Evolutionary conservation across 2,888 invertebrate genomes (phyloP).

Genomic region (Platycheirus rosarum): DNA sequence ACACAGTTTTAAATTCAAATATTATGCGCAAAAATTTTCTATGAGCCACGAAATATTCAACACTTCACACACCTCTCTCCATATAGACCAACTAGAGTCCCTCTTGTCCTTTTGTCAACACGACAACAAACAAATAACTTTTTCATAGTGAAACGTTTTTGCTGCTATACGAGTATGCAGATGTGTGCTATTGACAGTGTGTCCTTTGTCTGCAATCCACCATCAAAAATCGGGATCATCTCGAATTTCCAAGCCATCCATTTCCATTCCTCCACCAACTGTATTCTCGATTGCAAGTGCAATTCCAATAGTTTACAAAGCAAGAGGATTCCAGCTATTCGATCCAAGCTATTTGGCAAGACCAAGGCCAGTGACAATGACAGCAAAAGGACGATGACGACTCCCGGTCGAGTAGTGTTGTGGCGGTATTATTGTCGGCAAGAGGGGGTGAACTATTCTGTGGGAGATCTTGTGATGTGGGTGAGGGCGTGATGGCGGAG

Average conservation of each 20-base stretch:
- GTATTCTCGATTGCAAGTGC: conserved; percentile 3
- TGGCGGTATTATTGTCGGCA: too few relatives aligned
- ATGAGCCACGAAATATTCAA: too few relatives aligned
- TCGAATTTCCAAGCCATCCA: conserved; percentile 15
- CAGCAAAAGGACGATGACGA: conserved; percentile 57
- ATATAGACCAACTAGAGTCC: too few relatives aligned
- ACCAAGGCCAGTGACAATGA: too few relatives aligned
- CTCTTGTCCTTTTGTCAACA: conserved; percentile 55
- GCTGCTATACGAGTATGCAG: too few relatives aligned
- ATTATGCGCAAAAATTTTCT: conserved; percentile 64
- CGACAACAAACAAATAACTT: conserved; percentile 70
- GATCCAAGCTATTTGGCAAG: conserved; percentile 53
- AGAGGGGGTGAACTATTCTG: too few relatives aligned
- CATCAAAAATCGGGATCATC: conserved; percentile 52
- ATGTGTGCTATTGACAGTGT: conserved; percentile 25
- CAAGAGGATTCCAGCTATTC: too few relatives aligned
- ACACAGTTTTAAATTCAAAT: conserved; percentile 43
- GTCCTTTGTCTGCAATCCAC: conserved; percentile 39
- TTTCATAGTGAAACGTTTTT: conserved; percentile 64
- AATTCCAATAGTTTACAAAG: too few relatives aligned
- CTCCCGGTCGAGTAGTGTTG: conserved; percentile 45
- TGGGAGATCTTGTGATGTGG: conserved; percentile 1
- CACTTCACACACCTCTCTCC: background rate
- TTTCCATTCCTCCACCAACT: background rate
- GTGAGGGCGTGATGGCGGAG: background rate